phyloP scores from a whole-genome alignment of 1,140 invertebrate genomes.

The Limonius californicus region DNA sequence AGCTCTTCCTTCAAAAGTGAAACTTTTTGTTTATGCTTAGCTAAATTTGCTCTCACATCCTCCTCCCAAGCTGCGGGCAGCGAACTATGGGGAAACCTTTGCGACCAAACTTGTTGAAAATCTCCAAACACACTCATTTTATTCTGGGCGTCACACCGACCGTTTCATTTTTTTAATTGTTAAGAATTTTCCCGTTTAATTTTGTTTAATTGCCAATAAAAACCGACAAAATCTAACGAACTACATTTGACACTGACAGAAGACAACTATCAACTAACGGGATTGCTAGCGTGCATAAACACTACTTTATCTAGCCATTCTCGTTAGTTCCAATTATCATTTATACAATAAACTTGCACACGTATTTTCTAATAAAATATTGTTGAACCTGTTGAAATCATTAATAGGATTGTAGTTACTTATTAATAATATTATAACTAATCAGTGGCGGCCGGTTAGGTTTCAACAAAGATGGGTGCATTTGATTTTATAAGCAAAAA shows the following conservation, averaged over 20 bases:
- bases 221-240: background rate
- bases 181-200: background rate
- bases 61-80: constrained; percentile 87
- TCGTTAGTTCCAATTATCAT: background rate
- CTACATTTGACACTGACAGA: background rate
- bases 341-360: too few relatives aligned
- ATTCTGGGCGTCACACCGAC: background rate
- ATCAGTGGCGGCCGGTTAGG: too few relatives aligned
- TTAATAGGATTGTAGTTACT: too few relatives aligned
- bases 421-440: too few relatives aligned
- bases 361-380: too few relatives aligned
- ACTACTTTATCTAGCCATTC: too few relatives aligned
- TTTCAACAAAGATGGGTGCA: too few relatives aligned
- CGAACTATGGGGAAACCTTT: constrained; percentile 83
- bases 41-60: constrained; percentile 81
- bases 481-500: too few relatives aligned
- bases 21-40: constrained; percentile 82
- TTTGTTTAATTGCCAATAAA: constrained; percentile 6
- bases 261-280: background rate
- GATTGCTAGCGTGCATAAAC: background rate
- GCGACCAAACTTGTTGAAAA: constrained; percentile 82
- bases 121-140: constrained; percentile 82
- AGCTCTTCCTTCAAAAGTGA: constrained; percentile 74
- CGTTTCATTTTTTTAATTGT: background rate
- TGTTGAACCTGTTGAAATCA: too few relatives aligned